Percentiles rank a stretch among this genome's conserved stretches.
Evolutionary conservation across 2,113 vertebrate species (phyloP).

Genomic region (Gobius niger): DNA sequence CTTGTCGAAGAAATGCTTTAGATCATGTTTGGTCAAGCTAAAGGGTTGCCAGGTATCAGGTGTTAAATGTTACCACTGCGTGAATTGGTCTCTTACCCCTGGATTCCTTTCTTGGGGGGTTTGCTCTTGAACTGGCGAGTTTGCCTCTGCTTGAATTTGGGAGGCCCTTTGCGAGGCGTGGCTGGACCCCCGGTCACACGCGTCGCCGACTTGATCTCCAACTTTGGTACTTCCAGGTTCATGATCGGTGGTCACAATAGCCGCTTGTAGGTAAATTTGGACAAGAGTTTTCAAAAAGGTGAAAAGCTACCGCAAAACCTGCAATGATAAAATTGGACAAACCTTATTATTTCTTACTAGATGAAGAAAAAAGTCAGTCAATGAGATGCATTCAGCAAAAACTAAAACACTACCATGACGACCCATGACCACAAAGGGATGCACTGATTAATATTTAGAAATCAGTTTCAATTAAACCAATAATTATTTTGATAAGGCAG

Average conservation of each 20-base stretch:
- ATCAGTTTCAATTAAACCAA: not conserved
- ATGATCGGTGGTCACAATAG: conserved; percentile 62
- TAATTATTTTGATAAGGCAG: not conserved
- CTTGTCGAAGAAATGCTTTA: too few relatives aligned
- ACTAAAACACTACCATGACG: too few relatives aligned
- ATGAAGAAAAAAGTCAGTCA: too few relatives aligned
- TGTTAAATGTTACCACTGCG: too few relatives aligned
- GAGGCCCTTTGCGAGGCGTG: conserved; percentile 91
- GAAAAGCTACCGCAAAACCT: conserved; percentile 23
- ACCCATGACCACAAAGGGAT: too few relatives aligned
- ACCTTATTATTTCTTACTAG: too few relatives aligned
- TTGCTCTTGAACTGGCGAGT: conserved; percentile 98
- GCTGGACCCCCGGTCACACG: conserved; percentile 87
- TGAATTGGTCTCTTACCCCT: conserved; percentile 81
- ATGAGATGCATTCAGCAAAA: too few relatives aligned
- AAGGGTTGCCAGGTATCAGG: too few relatives aligned
- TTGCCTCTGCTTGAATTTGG: conserved; percentile 95
- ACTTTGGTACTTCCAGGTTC: conserved; percentile 87
- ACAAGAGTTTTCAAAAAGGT: conserved; percentile 21
- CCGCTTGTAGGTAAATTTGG: not conserved
- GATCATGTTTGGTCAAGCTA: too few relatives aligned
- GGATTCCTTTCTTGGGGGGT: conserved; percentile 92
- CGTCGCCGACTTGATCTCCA: conserved; percentile 87
- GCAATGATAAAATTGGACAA: not conserved
- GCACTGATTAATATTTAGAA: not conserved